Conservation (phyloP, 2,888 invertebrate species). For the Caenorhabditis japonica region DNA sequence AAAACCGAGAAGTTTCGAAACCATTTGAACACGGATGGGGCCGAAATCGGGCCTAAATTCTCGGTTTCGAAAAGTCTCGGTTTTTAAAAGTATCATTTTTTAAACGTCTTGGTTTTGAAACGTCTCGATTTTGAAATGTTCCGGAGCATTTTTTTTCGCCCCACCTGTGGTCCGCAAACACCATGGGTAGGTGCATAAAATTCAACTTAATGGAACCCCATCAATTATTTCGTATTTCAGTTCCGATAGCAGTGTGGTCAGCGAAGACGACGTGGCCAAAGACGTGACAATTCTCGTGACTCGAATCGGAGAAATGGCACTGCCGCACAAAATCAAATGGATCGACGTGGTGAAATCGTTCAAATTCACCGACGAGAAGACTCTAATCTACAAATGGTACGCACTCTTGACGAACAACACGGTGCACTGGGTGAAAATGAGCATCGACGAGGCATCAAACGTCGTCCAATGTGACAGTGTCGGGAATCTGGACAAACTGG, state of each 20-base stretch:
- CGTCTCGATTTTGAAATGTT: too few species aligned
- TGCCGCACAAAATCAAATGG: slow-evolving; percentile 72
- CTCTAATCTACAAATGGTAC: slow-evolving; percentile 45
- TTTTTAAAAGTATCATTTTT: too few species aligned
- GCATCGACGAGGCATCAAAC: slow-evolving; percentile 57
- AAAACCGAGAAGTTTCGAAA: too few species aligned
- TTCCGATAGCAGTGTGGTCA: slow-evolving; percentile 23
- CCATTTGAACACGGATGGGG: too few species aligned
- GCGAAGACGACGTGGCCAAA: slow-evolving; percentile 60
- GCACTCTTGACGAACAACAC: slow-evolving; percentile 67
- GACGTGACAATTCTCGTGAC: slow-evolving; percentile 73
- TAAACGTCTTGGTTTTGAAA: too few species aligned
- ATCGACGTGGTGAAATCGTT: slow-evolving; percentile 64
- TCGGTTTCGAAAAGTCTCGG: too few species aligned
- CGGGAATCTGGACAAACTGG: slow-evolving; percentile 79
- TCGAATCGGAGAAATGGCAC: slow-evolving; percentile 81
- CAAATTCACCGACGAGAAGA: slow-evolving; percentile 30
- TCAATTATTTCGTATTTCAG: slow-evolving; percentile 16
- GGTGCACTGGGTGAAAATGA: slow-evolving; percentile 65
- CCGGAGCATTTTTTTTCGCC: too few species aligned
- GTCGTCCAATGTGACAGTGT: slow-evolving; percentile 48
- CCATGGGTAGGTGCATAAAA: too few species aligned
- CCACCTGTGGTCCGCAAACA: too few species aligned
- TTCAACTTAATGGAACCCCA: too few species aligned
- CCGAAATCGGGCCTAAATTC: too few species aligned